A percentile compares a stretch with the other conserved stretches of the same genome.
Evolutionary conservation across 2,113 vertebrate genomes (phyloP).

Genomic region (Melanostigma gelatinosum): DNA sequence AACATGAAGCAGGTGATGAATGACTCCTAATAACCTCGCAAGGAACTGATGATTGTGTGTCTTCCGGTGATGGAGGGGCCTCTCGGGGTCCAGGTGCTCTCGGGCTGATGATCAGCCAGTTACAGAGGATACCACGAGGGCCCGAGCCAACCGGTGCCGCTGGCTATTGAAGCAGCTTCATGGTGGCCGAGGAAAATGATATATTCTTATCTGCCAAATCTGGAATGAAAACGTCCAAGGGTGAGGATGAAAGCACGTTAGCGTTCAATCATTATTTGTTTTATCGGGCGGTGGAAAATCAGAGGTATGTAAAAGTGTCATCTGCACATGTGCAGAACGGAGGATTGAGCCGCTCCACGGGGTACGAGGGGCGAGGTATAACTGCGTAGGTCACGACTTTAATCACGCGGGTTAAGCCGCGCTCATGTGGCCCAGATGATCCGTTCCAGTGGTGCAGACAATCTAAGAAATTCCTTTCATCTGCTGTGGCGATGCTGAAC

Average conservation of each 20-base stretch:
- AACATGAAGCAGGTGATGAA: constrained; percentile 72
- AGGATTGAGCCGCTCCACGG: not conserved
- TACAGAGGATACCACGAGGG: constrained; percentile 20
- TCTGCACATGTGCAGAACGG: not conserved
- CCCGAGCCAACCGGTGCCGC: constrained; percentile 25
- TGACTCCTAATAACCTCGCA: constrained; percentile 74
- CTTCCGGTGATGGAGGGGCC: constrained; percentile 68
- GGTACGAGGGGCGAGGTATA: not conserved
- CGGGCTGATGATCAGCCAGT: constrained; percentile 56
- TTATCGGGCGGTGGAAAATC: constrained; percentile 14
- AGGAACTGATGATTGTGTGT: constrained; percentile 67
- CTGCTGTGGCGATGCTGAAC: constrained; percentile 35
- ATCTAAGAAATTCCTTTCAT: constrained; percentile 35
- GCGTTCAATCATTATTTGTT: constrained; percentile 44
- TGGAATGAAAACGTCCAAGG: constrained; percentile 27
- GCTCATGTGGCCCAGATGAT: constrained; percentile 31
- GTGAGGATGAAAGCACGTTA: constrained; percentile 6
- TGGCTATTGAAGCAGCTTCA: constrained; percentile 18
- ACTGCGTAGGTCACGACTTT: constrained; percentile 19
- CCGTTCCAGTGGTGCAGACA: constrained; percentile 18
- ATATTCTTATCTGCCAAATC: constrained; percentile 44
- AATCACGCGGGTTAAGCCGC: constrained; percentile 45
- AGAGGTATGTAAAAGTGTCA: not conserved
- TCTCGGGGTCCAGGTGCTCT: constrained; percentile 53
- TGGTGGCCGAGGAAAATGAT: constrained; percentile 33